Conservation (phyloP, 2,888 invertebrate species). For the Lithophane semibrunnea region DNA sequence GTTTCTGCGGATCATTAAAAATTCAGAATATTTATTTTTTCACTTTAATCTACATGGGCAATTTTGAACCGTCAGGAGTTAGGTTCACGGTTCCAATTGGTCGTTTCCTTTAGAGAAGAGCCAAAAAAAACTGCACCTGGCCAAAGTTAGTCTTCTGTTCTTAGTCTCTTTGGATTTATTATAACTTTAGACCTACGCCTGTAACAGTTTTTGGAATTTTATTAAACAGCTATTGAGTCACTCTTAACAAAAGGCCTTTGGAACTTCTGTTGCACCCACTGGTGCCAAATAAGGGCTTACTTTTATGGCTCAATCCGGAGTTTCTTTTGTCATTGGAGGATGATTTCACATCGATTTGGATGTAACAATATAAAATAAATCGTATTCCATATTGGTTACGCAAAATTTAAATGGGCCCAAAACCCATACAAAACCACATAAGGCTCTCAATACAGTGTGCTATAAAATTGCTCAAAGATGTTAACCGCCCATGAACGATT, state of each 20-base stretch:
- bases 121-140: too few species aligned
- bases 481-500: slow-evolving; percentile 27
- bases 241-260: slow-evolving; percentile 37
- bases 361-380: slow-evolving; percentile 7
- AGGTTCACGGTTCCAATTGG: neutral
- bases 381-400: neutral
- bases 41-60: neutral
- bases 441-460: neutral
- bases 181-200: slow-evolving; percentile 65
- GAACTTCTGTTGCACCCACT: slow-evolving; percentile 53
- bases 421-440: slow-evolving; percentile 13
- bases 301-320: slow-evolving; percentile 47
- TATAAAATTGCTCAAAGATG: slow-evolving; percentile 26
- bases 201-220: slow-evolving; percentile 65
- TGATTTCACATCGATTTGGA: slow-evolving; percentile 32
- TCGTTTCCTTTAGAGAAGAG: neutral
- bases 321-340: slow-evolving; percentile 21
- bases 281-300: slow-evolving; percentile 24
- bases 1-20: neutral
- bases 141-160: slow-evolving; percentile 14
- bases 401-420: slow-evolving; percentile 1
- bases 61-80: neutral
- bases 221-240: slow-evolving; percentile 53
- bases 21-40: neutral
- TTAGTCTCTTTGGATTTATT: neutral